Percentiles rank a stretch among this genome's conserved stretches.
Conservation (phyloP, 2,888 invertebrate species). For the Athalia rosae region DNA sequence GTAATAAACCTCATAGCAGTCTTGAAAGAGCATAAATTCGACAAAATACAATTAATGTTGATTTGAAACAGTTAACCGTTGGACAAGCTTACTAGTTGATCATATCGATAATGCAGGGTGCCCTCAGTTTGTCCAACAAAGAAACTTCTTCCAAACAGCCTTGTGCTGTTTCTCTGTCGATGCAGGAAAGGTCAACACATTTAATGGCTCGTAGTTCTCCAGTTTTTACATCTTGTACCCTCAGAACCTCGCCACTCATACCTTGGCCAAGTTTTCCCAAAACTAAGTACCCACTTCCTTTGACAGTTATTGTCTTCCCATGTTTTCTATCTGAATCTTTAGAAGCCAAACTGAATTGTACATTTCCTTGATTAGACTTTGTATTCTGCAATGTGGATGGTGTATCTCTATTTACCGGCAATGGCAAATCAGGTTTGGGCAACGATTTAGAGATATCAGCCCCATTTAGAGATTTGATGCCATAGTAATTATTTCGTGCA, state of each 20-base stretch:
- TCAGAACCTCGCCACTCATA: constrained; percentile 91
- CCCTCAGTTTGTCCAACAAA: constrained; percentile 86
- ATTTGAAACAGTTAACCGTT: neutral
- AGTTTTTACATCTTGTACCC: constrained; percentile 80
- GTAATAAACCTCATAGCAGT: too few relatives aligned
- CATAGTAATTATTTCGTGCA: constrained; percentile 5
- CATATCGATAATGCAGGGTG: constrained; percentile 89
- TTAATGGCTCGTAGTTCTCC: constrained; percentile 85
- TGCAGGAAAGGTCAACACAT: constrained; percentile 85
- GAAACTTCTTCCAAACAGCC: constrained; percentile 94
- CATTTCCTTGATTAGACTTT: constrained; percentile 44
- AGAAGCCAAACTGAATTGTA: constrained; percentile 46
- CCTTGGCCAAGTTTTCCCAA: constrained; percentile 88
- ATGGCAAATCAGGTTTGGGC: neutral
- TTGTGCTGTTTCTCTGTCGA: constrained; percentile 82
- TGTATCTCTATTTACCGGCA: neutral
- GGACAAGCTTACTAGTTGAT: constrained; percentile 88
- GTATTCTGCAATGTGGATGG: neutral
- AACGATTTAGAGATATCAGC: neutral
- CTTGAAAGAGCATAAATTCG: neutral
- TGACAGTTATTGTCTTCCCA: constrained; percentile 78
- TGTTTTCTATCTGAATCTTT: constrained; percentile 44
- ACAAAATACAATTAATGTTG: too few relatives aligned
- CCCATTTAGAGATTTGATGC: neutral
- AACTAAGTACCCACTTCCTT: constrained; percentile 83